Conservation (phyloP, 35 echinoderm and acorn worm species). For the Holothuria glaberrima region DNA sequence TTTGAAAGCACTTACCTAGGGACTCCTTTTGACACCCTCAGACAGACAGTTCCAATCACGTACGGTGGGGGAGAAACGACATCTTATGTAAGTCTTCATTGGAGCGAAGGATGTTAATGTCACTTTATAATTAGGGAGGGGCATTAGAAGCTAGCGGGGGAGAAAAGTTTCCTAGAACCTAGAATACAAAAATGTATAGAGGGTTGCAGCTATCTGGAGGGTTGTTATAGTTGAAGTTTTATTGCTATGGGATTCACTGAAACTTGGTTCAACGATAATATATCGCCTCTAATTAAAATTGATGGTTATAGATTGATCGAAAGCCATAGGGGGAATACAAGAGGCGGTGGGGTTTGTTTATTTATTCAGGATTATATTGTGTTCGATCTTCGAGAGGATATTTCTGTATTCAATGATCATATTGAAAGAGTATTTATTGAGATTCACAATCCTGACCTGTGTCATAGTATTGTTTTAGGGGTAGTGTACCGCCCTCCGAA, state of each 20-base stretch:
- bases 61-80: too few species aligned
- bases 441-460: slow-evolving; percentile 25
- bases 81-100: too few species aligned
- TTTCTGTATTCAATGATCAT: slow-evolving; percentile 20
- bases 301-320: slow-evolving; percentile 14
- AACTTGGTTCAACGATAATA: slow-evolving; percentile 18
- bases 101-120: too few species aligned
- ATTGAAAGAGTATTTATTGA: slow-evolving; percentile 36
- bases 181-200: too few species aligned
- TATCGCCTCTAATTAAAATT: slow-evolving; percentile 26
- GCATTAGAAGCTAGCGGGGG: too few species aligned
- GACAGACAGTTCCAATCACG: too few species aligned
- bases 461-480: slow-evolving; percentile 27
- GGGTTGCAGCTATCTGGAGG: too few species aligned
- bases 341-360: not conserved
- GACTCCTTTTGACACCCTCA: too few species aligned
- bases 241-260: not conserved
- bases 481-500: slow-evolving; percentile 24
- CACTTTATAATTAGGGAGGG: too few species aligned
- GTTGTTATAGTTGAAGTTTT: not conserved
- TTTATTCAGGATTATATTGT: not conserved
- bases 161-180: too few species aligned
- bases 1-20: too few species aligned
- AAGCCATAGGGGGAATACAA: slow-evolving; percentile 1
- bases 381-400: slow-evolving; percentile 24